phyloP scores from a whole-genome alignment of 2,888 invertebrate genomes.

The Phrixothrix hirtus region DNA sequence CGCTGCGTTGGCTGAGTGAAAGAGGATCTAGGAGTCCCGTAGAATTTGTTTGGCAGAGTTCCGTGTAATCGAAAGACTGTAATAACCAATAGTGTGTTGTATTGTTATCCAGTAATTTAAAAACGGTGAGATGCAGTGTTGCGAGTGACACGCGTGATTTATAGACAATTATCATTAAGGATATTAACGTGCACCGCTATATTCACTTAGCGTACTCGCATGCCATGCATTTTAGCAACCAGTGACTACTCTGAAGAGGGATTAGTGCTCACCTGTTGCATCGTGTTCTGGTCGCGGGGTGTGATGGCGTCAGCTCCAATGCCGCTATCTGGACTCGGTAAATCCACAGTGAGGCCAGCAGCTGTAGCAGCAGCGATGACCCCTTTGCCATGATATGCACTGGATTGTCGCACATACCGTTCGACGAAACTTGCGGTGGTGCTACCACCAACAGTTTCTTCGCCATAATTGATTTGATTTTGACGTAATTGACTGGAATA shows the following conservation, averaged over 20 bases:
- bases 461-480: constrained; percentile 62
- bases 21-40: constrained; percentile 50
- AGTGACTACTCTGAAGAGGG: constrained; percentile 19
- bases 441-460: constrained; percentile 59
- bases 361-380: constrained; percentile 74
- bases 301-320: constrained; percentile 94
- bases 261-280: constrained; percentile 77
- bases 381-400: constrained; percentile 72
- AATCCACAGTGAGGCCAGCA: constrained; percentile 86
- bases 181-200: constrained; percentile 32
- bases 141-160: constrained; percentile 39
- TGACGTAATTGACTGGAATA: constrained; percentile 55
- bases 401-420: constrained; percentile 66
- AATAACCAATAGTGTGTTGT: constrained; percentile 37
- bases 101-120: constrained; percentile 20
- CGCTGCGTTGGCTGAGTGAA: constrained; percentile 50
- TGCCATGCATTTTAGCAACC: constrained; percentile 21
- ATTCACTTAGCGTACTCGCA: constrained; percentile 32
- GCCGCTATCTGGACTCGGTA: constrained; percentile 94
- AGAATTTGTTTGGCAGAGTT: constrained; percentile 71
- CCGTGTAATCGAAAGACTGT: constrained; percentile 92
- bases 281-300: constrained; percentile 84
- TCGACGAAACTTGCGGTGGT: constrained; percentile 69
- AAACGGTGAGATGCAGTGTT: constrained; percentile 34
- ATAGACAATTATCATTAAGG: constrained; percentile 29